These are phyloP conservation scores for Drosophila santomea DNA, from an alignment of 1,140 invertebrate species.

Conservation along the genomic window DNA sequence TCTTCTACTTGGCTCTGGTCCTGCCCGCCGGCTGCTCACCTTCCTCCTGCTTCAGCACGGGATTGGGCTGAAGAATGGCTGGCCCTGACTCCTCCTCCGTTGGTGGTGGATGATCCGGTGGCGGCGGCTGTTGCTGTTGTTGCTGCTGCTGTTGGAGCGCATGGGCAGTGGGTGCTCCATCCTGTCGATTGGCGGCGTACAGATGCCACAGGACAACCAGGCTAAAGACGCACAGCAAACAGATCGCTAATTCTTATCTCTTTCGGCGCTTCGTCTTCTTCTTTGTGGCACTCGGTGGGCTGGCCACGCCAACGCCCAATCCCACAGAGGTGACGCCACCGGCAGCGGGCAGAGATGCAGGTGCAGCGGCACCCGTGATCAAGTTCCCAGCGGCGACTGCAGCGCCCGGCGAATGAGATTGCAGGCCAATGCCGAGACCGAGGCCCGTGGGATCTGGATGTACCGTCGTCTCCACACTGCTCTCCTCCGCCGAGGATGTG, in stretches of 20 bases:
- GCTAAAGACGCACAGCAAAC: constrained; percentile 84
- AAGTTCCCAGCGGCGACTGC: not conserved
- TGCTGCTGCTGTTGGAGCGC: constrained; percentile 14
- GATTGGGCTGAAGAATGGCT: not conserved
- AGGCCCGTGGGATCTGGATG: constrained; percentile 19
- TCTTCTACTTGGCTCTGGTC: constrained; percentile 31
- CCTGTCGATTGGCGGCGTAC: constrained; percentile 58
- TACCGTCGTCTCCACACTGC: constrained; percentile 61
- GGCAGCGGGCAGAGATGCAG: not conserved
- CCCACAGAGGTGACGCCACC: constrained; percentile 26
- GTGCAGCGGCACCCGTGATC: not conserved
- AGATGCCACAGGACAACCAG: constrained; percentile 77
- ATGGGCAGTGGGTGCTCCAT: constrained; percentile 25
- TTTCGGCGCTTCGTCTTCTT: constrained; percentile 84
- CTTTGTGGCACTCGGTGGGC: constrained; percentile 75
- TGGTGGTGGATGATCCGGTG: not conserved
- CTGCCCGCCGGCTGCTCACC: constrained; percentile 14
- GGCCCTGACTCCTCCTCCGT: constrained; percentile 8
- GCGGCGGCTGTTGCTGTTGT: not conserved
- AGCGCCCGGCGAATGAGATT: not conserved
- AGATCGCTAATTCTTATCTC: constrained; percentile 85
- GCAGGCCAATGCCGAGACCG: not conserved
- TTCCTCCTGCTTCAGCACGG: constrained; percentile 14
- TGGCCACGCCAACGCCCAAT: constrained; percentile 28
- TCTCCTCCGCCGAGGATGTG: constrained; percentile 77